Base-by-base conservation (phyloP, 2,797 vertebrate genomes). In the Naso thynnoides region DNA sequence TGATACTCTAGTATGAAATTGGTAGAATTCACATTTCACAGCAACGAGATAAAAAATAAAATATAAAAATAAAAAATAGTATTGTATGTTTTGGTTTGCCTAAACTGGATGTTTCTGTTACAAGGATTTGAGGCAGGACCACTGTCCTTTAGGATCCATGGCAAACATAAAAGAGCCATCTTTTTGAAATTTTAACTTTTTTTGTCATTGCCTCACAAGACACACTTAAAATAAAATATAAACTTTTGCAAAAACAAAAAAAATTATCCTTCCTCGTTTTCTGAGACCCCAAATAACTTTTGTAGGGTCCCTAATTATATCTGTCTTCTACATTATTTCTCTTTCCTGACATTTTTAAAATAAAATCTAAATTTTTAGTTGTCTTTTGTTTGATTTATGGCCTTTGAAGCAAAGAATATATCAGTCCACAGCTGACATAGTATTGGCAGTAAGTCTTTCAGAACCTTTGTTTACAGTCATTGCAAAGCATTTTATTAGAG, bases 401-500 rank as follows among this genome's bases (percentile, higher is more conserved):
- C 9, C 19, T 49, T 74, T 63, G n/a, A 60, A 63, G 16, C 31
- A 16, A n/a, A n/a, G 49, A 2, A 64, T 21, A 53, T 50, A 52
- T 61, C 49, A 36, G 21, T 75, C 31, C 44, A 48, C 56, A 59
- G 58, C 39, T 52, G 55, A 47, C 2, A 6, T 52, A 39, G 21
- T 65, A 73, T 49, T 52, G 58, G 36, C 15, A 52, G 48, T 39
- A 31, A 33, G 70, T 48, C 5, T 67, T 59, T 53, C 38, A 47
- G 56, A 70, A 16, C 44, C 31, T 77, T 69, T 82, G 56, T 79
- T 80, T 75, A 73, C 5, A 33, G 50, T 8, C 21, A 45, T 55
- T 80, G 59, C 66, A 64, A 66, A 68, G 70, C 63, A 70, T 75
- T 81, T 73, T n/a, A 73, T 69, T 38, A 59, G 26, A 9, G 61